Percentiles rank a stretch among this genome's conserved stretches.
Conservation (phyloP, 2,888 invertebrate genomes). For the Pyrrhosoma nymphula region DNA sequence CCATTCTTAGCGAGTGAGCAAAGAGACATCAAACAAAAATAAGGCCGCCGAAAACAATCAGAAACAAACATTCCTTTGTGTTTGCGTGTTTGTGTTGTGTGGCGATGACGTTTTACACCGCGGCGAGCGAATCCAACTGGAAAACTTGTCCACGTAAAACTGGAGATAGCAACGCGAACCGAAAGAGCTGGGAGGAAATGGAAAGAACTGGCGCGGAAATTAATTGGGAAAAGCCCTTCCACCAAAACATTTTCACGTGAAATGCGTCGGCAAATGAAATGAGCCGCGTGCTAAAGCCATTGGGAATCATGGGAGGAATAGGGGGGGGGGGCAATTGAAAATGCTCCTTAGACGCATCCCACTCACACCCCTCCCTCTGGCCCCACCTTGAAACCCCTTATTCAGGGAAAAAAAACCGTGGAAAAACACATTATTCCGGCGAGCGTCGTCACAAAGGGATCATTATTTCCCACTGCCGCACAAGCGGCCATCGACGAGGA, state of each 20-base stretch:
- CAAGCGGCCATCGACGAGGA: neutral
- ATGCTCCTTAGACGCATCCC: neutral
- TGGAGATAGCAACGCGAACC: neutral
- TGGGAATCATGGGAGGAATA: neutral
- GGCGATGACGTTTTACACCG: neutral
- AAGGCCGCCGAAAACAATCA: neutral
- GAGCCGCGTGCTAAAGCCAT: neutral
- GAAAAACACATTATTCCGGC: neutral
- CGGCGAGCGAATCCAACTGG: neutral
- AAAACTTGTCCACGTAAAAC: constrained; percentile 20
- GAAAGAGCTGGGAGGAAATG: neutral
- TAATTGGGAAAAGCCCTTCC: constrained; percentile 24
- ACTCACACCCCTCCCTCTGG: neutral
- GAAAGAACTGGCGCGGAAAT: constrained; percentile 22
- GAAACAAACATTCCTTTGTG: neutral
- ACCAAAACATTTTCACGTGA: neutral
- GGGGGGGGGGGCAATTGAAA: neutral
- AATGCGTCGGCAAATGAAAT: constrained; percentile 6
- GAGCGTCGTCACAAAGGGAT: neutral
- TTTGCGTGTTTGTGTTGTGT: neutral
- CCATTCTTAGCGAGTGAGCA: neutral
- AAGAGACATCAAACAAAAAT: neutral
- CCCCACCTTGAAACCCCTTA: neutral
- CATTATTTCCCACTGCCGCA: constrained; percentile 14
- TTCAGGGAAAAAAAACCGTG: neutral